These are phyloP conservation scores for Nymphalis polychloros DNA, from an alignment of 2,888 invertebrate genomes.

Conservation along the genomic window DNA sequence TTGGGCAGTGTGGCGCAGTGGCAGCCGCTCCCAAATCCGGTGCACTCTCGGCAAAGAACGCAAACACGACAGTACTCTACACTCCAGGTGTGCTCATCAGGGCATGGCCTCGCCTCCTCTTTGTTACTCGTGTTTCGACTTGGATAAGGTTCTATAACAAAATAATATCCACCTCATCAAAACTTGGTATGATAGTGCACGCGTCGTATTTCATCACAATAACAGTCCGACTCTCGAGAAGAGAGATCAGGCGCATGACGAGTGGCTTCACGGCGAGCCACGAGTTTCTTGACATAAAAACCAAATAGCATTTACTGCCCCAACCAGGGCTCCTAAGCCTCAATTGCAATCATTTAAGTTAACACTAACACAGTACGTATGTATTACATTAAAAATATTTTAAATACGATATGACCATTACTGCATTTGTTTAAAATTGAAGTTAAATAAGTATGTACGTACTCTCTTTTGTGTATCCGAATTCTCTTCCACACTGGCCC, in stretches of 20 bases:
- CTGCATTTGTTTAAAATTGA: neutral
- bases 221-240: too few relatives aligned
- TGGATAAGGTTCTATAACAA: conserved; percentile 40
- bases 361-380: too few relatives aligned
- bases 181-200: too few relatives aligned
- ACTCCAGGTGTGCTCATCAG: conserved; percentile 88
- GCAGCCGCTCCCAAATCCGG: conserved; percentile 94
- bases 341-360: too few relatives aligned
- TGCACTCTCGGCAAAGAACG: conserved; percentile 94
- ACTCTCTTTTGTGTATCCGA: conserved; percentile 84
- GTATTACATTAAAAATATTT: too few relatives aligned
- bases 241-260: too few relatives aligned
- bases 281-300: too few relatives aligned
- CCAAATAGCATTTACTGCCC: too few relatives aligned
- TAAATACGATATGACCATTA: neutral
- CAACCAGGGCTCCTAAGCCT: too few relatives aligned
- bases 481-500: conserved; percentile 97
- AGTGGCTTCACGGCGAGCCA: too few relatives aligned
- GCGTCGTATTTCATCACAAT: too few relatives aligned
- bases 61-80: conserved; percentile 94
- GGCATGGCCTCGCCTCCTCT: conserved; percentile 77
- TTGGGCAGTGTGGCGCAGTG: conserved; percentile 88
- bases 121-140: conserved; percentile 48
- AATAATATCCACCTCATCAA: neutral
- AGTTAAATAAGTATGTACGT: conserved; percentile 42